phyloP scores from a whole-genome alignment of 1,140 invertebrate genomes.

The Camponotus pennsylvanicus region DNA sequence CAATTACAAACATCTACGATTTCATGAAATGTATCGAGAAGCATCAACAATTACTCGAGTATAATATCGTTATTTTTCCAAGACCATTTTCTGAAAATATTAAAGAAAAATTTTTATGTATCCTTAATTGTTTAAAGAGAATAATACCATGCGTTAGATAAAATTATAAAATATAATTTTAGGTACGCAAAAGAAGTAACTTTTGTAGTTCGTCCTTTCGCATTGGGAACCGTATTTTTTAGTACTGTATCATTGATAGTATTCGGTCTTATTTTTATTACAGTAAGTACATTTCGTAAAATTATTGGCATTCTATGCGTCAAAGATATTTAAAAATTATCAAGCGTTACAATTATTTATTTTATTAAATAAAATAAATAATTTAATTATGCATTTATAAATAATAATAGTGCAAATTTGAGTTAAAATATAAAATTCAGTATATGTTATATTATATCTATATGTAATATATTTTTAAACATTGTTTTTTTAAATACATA shows the following conservation, averaged over 20 bases:
- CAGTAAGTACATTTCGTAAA: conserved; percentile 36
- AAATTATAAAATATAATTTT: conserved; percentile 37
- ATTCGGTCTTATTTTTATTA: conserved; percentile 43
- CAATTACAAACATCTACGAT: neutral
- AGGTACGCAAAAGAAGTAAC: conserved; percentile 55
- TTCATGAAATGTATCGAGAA: conserved; percentile 40
- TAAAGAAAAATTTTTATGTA: neutral
- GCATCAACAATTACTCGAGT: conserved; percentile 63
- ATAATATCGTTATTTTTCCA: neutral
- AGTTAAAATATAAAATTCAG: no score
- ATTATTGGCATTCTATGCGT: neutral
- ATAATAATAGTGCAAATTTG: no score
- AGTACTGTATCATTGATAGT: conserved; percentile 32
- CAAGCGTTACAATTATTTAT: no score
- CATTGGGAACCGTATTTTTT: conserved; percentile 40
- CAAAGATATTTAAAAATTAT: neutral
- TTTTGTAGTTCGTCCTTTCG: conserved; percentile 44
- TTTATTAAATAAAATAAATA: no score
- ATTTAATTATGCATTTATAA: no score
- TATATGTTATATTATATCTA: no score
- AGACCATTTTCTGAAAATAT: neutral
- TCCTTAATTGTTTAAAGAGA: neutral
- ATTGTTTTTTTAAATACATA: neutral
- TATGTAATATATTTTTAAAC: no score
- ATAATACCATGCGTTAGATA: neutral